These are phyloP conservation scores for Amblyopsis hoosieri DNA, from an alignment of 2,797 vertebrate genomes.

Conservation along the genomic window DNA sequence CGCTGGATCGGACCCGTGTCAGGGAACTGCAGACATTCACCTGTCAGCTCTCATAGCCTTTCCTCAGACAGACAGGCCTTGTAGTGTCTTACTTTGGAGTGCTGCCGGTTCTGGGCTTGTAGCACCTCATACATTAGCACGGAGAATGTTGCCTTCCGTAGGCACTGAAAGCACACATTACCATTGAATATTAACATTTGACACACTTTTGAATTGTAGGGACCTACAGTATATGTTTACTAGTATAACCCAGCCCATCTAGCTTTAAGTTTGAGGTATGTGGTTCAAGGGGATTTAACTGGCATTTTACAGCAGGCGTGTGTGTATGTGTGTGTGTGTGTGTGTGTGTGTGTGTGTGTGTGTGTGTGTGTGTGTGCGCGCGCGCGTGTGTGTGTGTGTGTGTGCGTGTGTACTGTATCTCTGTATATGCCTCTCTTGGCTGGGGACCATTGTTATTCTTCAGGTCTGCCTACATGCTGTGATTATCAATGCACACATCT, in stretches of 20 bases:
- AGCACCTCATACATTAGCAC: neutral
- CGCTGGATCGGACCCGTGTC: conserved; percentile 7
- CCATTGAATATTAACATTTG: conserved; percentile 3
- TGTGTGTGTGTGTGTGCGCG: conserved; percentile 28
- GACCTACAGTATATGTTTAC: too few relatives aligned
- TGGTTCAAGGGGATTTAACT: too few relatives aligned
- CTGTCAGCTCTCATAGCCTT: conserved; percentile 15
- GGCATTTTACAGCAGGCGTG: too few relatives aligned
- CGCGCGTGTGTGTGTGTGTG: conserved; percentile 19
- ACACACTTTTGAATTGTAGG: neutral
- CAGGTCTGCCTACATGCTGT: conserved; percentile 59
- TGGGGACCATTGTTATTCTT: conserved; percentile 54
- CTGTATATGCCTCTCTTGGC: conserved; percentile 36
- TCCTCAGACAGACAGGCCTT: neutral
- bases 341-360: conserved; percentile 29
- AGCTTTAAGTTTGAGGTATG: too few relatives aligned
- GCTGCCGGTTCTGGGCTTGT: neutral
- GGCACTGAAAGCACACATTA: conserved; percentile 16
- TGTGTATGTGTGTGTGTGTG: neutral
- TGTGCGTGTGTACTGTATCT: conserved; percentile 36
- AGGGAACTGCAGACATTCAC: conserved; percentile 15
- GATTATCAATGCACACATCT: conserved; percentile 76
- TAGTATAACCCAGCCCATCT: too few relatives aligned
- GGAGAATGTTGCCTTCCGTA: conserved; percentile 23
- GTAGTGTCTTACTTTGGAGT: conserved; percentile 12